Conservation (phyloP, 1,140 invertebrate genomes). For the Apocrypta bakeri region DNA sequence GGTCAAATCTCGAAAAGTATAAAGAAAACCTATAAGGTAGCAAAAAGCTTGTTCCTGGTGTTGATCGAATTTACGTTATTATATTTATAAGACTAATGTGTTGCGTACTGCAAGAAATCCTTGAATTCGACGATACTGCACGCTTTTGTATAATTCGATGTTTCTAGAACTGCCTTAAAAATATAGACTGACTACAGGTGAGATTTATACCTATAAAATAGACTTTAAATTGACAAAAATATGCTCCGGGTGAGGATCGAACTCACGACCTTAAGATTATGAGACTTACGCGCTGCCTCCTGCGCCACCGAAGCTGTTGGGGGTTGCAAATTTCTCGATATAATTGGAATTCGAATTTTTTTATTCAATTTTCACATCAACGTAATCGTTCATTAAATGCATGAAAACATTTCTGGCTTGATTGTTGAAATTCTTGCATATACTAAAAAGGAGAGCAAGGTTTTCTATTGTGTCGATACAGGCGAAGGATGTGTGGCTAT, state of each 20-base stretch:
- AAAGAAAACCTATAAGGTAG: conserved; percentile 56
- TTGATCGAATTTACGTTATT: conserved; percentile 96
- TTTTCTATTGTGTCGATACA: not conserved
- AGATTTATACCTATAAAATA: conserved; percentile 55
- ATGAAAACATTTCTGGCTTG: not conserved
- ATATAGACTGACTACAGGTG: too few relatives aligned
- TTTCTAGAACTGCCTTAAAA: too few relatives aligned
- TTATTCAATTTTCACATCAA: not conserved
- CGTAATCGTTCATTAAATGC: too few relatives aligned
- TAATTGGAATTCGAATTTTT: not conserved
- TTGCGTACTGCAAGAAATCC: conserved; percentile 89
- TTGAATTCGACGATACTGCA: too few relatives aligned
- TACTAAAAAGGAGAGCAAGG: not conserved
- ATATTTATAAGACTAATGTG: conserved; percentile 96
- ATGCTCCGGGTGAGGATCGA: conserved; percentile 93
- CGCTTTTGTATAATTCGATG: too few relatives aligned
- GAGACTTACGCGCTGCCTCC: conserved; percentile 96
- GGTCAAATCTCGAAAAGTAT: too few relatives aligned
- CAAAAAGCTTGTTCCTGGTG: conserved; percentile 85
- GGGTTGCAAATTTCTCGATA: not conserved
- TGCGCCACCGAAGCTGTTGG: conserved; percentile 87
- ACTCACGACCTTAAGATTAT: conserved; percentile 97
- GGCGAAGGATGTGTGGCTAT: not conserved
- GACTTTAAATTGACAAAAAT: conserved; percentile 67
- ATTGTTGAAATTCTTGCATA: not conserved